Evolutionary conservation across 2,888 invertebrate genomes (phyloP).

Genomic region (Pteria penguin): DNA sequence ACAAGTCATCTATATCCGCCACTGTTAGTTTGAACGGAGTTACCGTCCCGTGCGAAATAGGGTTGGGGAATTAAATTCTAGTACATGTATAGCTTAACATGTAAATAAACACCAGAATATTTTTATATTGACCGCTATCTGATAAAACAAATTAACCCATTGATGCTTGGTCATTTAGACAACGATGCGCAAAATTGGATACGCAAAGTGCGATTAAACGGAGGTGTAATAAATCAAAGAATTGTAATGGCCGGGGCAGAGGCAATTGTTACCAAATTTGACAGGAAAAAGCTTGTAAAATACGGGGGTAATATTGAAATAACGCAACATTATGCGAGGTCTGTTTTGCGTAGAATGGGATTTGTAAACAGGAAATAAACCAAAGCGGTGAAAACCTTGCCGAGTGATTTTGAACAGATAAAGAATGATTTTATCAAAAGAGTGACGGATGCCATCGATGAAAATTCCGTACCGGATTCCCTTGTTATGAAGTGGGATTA

Average conservation of each 20-base stretch:
- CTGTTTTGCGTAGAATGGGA: constrained; percentile 43
- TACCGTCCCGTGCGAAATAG: no score
- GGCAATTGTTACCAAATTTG: constrained; percentile 34
- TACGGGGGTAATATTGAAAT: constrained; percentile 35
- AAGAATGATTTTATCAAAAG: no score
- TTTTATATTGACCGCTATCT: no score
- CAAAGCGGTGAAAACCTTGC: constrained; percentile 28
- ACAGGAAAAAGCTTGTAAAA: constrained; percentile 12
- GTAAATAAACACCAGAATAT: no score
- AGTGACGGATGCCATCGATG: no score
- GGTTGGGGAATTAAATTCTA: no score
- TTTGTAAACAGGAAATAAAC: constrained; percentile 42
- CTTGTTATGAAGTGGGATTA: constrained; percentile 55
- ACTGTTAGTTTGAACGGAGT: no score
- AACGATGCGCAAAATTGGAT: constrained; percentile 7
- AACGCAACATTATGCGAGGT: constrained; percentile 28
- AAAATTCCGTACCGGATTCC: constrained; percentile 42
- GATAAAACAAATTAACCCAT: no score
- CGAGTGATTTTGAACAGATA: constrained; percentile 40
- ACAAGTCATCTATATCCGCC: no score
- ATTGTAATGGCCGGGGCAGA: not conserved
- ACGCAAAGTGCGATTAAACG: not conserved
- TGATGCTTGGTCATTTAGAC: not conserved
- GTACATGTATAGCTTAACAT: no score
- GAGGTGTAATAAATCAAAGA: no score